Conservation (phyloP, 2,113 vertebrate genomes). For the Pseudorasbora parva region DNA sequence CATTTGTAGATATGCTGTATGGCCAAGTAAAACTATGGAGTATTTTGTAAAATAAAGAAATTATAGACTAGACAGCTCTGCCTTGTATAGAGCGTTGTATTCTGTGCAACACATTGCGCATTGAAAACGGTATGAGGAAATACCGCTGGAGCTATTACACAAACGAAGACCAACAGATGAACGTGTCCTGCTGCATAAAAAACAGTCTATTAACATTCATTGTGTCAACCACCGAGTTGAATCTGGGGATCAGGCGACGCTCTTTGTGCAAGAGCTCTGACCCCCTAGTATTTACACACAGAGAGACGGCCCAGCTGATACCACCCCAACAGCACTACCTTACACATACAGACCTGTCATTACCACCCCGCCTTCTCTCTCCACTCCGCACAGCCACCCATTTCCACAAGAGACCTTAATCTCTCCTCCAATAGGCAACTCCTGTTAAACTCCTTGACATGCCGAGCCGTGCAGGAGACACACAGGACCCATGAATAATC, state of each 20-base stretch:
- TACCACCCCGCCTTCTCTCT: conserved; percentile 52
- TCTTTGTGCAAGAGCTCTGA: conserved; percentile 73
- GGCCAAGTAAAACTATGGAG: not conserved
- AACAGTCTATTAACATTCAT: conserved; percentile 32
- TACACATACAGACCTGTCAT: conserved; percentile 74
- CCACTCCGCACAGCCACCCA: conserved; percentile 65
- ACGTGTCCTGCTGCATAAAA: not conserved
- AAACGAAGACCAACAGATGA: conserved; percentile 40
- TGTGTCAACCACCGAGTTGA: conserved; percentile 40
- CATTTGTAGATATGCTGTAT: not conserved
- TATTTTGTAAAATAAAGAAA: not conserved
- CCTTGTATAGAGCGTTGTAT: not conserved
- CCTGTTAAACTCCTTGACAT: conserved; percentile 69
- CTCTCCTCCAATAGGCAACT: conserved; percentile 65
- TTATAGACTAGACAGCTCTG: not conserved
- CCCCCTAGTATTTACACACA: conserved; percentile 76
- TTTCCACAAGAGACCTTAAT: conserved; percentile 76
- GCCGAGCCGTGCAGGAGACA: conserved; percentile 46
- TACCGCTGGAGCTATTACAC: not conserved
- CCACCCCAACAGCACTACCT: conserved; percentile 66
- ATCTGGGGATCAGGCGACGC: conserved; percentile 73
- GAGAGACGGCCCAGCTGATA: conserved; percentile 74
- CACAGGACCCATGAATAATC: conserved; percentile 69
- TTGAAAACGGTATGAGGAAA: not conserved
- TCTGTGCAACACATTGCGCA: conserved; percentile 6